phyloP scores from a whole-genome alignment of 1,140 invertebrate species.

The Drosophila tropicalis region DNA sequence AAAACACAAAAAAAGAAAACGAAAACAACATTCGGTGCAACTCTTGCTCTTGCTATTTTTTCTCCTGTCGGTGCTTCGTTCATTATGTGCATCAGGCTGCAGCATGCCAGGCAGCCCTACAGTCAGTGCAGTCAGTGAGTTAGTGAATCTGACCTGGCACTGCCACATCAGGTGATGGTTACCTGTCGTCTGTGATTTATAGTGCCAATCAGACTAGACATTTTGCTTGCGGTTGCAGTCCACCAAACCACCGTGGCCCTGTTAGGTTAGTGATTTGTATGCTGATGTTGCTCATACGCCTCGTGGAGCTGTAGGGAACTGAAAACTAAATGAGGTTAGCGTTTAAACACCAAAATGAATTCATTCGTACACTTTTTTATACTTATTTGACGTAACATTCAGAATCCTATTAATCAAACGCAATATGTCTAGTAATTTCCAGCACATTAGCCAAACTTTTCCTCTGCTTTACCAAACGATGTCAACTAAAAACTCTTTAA shows the following conservation, averaged over 20 bases:
- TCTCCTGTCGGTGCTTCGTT: conserved; percentile 37
- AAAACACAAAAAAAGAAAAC: conserved; percentile 8
- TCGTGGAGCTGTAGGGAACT: background rate
- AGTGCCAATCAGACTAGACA: conserved; percentile 74
- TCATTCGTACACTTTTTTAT: background rate
- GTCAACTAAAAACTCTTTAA: conserved; percentile 54
- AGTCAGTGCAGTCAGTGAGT: conserved; percentile 9
- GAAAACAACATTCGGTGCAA: conserved; percentile 34
- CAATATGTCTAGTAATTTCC: conserved; percentile 47
- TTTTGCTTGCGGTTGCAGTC: conserved; percentile 62
- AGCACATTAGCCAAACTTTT: conserved; percentile 32
- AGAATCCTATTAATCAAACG: conserved; percentile 32
- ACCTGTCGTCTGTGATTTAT: conserved; percentile 66
- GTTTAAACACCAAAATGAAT: background rate
- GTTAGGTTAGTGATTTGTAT: conserved; percentile 61
- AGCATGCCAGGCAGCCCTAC: conserved; percentile 24
- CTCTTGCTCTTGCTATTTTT: conserved; percentile 18
- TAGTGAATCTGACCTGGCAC: background rate
- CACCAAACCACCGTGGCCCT: conserved; percentile 19
- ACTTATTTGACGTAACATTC: background rate
- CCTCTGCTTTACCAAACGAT: conserved; percentile 20
- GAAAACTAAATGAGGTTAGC: background rate
- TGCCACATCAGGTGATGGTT: conserved; percentile 27
- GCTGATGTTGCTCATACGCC: background rate
- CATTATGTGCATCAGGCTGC: conserved; percentile 57